Percentiles rank a stretch among this genome's conserved stretches.
Conservation (phyloP, 2,888 invertebrate genomes). For the Colostygia pectinataria region DNA sequence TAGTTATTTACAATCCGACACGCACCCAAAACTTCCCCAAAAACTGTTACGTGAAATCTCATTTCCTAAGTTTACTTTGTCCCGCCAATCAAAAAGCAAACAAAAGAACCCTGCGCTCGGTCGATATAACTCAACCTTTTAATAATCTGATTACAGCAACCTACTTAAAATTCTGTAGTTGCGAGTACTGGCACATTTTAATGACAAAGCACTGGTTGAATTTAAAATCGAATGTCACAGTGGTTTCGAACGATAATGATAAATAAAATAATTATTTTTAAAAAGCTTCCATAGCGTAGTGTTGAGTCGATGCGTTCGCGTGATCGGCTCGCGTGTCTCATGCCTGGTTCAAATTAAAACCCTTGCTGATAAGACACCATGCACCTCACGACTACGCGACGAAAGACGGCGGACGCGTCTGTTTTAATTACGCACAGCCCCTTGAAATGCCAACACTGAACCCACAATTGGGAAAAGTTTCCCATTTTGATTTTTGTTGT, state of each 20-base stretch:
- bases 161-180: constrained; percentile 27
- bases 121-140: constrained; percentile 43
- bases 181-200: constrained; percentile 24
- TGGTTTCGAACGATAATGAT: constrained; percentile 52
- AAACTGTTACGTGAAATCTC: constrained; percentile 79
- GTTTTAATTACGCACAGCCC: constrained; percentile 80
- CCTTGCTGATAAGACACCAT: constrained; percentile 74
- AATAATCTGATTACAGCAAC: constrained; percentile 37
- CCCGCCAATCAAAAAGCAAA: constrained; percentile 57
- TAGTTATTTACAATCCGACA: constrained; percentile 82
- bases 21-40: constrained; percentile 67
- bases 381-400: constrained; percentile 80
- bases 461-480: neutral
- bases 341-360: constrained; percentile 79
- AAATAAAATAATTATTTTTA: constrained; percentile 66
- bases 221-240: constrained; percentile 41
- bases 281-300: constrained; percentile 46
- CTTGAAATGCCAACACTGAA: constrained; percentile 46
- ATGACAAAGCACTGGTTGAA: constrained; percentile 32
- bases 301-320: constrained; percentile 68
- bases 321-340: constrained; percentile 78
- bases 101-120: constrained; percentile 51
- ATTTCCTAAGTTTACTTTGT: constrained; percentile 77
- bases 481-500: neutral
- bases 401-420: constrained; percentile 63